These are phyloP conservation scores for Tamias sibiricus DNA, from an alignment of 2,113 vertebrate species.

Conservation along the genomic window DNA sequence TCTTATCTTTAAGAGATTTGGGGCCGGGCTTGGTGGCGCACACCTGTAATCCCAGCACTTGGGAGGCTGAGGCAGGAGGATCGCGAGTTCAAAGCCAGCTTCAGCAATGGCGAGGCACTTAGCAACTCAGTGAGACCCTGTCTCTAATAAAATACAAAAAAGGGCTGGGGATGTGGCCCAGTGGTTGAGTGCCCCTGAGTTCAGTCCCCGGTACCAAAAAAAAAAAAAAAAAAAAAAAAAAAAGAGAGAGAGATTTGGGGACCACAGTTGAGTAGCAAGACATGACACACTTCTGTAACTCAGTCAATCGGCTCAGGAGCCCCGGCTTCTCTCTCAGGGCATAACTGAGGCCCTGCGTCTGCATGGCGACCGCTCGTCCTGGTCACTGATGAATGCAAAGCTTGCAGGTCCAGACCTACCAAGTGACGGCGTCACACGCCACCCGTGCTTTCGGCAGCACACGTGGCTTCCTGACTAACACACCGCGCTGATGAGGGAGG, in stretches of 20 bases:
- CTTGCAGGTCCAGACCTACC: neutral
- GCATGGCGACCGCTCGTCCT: neutral
- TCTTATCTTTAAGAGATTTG: neutral
- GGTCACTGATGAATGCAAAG: neutral
- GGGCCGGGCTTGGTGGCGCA: too few relatives aligned
- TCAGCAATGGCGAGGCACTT: too few relatives aligned
- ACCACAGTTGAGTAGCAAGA: neutral
- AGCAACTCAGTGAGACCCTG: too few relatives aligned
- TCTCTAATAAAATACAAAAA: too few relatives aligned
- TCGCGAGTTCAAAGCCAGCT: too few relatives aligned
- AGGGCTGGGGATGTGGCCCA: too few relatives aligned
- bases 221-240: too few relatives aligned
- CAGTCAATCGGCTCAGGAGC: neutral
- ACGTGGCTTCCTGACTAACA: neutral
- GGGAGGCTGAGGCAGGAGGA: too few relatives aligned
- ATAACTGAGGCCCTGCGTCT: neutral
- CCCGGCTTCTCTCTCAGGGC: neutral
- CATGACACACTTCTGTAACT: neutral
- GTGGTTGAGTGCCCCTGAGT: too few relatives aligned
- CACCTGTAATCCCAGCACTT: too few relatives aligned
- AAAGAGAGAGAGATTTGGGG: neutral
- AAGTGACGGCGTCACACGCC: fast-evolving
- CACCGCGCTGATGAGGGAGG: fast-evolving
- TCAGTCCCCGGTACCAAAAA: too few relatives aligned
- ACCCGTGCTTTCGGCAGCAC: neutral